Evolutionary conservation across 2,797 vertebrate genomes (phyloP).

Genomic region (Fistularia tabacaria): DNA sequence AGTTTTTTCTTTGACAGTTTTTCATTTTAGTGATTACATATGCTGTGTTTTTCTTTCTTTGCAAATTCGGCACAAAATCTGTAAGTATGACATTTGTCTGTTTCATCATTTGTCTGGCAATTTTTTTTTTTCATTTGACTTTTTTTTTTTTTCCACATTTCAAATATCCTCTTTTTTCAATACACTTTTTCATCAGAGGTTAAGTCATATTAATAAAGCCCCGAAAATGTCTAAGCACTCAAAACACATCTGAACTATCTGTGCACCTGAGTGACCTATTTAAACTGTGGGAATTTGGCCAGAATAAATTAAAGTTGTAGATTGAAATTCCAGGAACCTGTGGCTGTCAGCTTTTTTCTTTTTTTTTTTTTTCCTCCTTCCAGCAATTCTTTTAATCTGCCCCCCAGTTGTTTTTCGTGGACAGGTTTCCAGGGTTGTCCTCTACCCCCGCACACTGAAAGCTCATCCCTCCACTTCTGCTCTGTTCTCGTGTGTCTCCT

Average conservation of each 20-base stretch:
- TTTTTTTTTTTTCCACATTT: neutral
- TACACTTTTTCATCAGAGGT: too few species aligned
- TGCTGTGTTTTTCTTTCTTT: neutral
- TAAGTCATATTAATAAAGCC: too few species aligned
- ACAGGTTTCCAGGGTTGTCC: too few species aligned
- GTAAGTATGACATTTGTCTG: too few species aligned
- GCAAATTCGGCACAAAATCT: too few species aligned
- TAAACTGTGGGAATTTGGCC: neutral
- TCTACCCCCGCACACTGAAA: conserved; percentile 4
- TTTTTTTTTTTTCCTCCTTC: neutral
- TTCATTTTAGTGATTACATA: too few species aligned
- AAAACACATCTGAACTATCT: too few species aligned
- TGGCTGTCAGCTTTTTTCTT: conserved; percentile 5
- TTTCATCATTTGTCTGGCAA: too few species aligned
- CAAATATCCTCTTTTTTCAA: too few species aligned
- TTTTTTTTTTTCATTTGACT: too few species aligned
- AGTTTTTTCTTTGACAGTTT: neutral
- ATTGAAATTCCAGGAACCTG: conserved; percentile 23
- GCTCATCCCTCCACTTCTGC: conserved; percentile 23
- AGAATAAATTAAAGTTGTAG: neutral
- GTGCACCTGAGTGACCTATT: neutral
- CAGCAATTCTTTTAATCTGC: conserved; percentile 8
- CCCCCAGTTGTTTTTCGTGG: neutral
- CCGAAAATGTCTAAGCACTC: too few species aligned
- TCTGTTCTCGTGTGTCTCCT: conserved; percentile 39